Base-by-base conservation (phyloP, 2,888 invertebrate species). In the Diplazon laetatorius region DNA sequence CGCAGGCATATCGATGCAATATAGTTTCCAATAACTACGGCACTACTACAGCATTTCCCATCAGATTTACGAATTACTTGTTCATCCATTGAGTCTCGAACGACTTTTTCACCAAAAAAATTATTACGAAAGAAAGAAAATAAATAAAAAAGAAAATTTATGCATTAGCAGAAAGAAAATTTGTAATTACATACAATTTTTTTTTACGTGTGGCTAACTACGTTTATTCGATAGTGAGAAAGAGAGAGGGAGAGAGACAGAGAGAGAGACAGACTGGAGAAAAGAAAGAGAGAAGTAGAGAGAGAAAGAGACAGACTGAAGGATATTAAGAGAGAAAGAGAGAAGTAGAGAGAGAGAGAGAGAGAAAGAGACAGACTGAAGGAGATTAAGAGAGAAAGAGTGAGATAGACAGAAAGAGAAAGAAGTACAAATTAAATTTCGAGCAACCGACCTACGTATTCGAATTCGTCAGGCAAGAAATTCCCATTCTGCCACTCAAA, bases 1-100 rank as follows among this genome's bases (percentile, higher is more conserved):
- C 55, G 50, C 75, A 78, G 75, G 78, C 71, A 75, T 59, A 59
- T 76, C 35, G 37, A 75, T 78, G 78, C 66, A 75, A 6, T 1
- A 55, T 30, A 68, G 66, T 73, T 55, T 59, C 50, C 63, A 75
- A 74, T 59, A 37, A 72, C 78, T 75, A 79, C 75, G 71, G 52
- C 46, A 78, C 75, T 78, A 30, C 30, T 30, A 75, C 78, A 62
- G 78, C 75, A 78, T 78, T 71, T 42, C 62, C 63, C 30, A 78
- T 65, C 16, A 66, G 70, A 55, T 66, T 78, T 57, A 71, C 71
- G 48, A 46, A 68, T 22, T 48, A 35, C n/a, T 68, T n/a, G 37
- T 48, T 42, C 57, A 65, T 44, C 55, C 48, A 59, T 50, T 20
- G 22, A 55, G 52, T 44, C 14, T 52, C 22, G 12, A 52, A 52